Conservation (phyloP, 2,113 vertebrate genomes). For the Melanerpes formicivorus region DNA sequence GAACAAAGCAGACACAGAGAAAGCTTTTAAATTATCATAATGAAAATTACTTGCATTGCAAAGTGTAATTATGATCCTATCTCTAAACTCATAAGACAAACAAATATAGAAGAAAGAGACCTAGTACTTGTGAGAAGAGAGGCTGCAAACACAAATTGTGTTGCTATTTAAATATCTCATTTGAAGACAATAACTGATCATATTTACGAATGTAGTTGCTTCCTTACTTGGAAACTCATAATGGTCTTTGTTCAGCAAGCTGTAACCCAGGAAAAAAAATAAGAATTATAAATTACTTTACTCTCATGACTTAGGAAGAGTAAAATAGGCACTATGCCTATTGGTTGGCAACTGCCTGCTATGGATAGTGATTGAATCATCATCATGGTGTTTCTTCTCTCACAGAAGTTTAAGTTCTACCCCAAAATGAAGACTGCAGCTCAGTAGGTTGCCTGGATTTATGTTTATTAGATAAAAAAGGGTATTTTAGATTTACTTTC, state of each 20-base stretch:
- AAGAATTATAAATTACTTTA: not conserved
- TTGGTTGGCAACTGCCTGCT: not conserved
- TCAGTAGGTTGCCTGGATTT: not conserved
- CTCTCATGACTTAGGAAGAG: not conserved
- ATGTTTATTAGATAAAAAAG: not conserved
- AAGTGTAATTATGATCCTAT: not conserved
- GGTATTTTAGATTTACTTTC: not conserved
- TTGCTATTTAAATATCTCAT: not conserved
- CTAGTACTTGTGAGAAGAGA: not conserved
- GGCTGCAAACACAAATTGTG: not conserved
- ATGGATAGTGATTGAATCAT: not conserved
- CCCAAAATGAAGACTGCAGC: not conserved
- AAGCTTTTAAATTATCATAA: not conserved
- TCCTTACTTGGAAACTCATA: not conserved
- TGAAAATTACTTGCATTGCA: conserved; percentile 9
- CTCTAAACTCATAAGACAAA: not conserved
- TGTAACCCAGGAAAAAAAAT: not conserved
- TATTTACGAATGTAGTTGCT: not conserved
- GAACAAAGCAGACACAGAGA: not conserved
- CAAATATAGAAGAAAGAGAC: not conserved
- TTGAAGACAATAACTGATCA: not conserved
- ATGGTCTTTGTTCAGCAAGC: not conserved
- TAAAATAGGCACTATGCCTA: not conserved
- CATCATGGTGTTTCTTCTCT: not conserved
- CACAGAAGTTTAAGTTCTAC: not conserved